Percentiles rank a stretch among this genome's conserved stretches.
Evolutionary conservation across 2,797 vertebrate genomes (phyloP).

Genomic region (Luscinia luscinia): DNA sequence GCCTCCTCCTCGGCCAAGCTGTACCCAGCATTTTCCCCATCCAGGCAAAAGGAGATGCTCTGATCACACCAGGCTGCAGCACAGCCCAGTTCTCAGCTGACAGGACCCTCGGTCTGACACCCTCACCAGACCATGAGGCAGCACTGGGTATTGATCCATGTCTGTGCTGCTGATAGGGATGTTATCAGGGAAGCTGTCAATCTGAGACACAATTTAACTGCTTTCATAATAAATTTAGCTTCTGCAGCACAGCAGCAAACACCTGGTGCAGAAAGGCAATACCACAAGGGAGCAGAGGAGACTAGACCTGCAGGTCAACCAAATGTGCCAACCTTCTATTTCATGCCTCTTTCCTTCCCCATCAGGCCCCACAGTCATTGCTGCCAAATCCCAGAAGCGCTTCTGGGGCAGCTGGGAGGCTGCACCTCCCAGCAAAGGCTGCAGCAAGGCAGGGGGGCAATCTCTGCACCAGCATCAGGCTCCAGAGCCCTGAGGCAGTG

Average conservation of each 20-base stretch:
- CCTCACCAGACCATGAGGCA: neutral
- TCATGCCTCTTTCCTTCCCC: neutral
- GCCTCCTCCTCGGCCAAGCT: neutral
- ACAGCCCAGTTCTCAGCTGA: neutral
- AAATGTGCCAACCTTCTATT: neutral
- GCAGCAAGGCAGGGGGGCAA: neutral
- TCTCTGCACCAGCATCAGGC: neutral
- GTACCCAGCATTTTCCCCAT: neutral
- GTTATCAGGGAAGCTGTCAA: neutral
- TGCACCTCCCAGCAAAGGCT: neutral
- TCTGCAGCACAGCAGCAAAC: neutral
- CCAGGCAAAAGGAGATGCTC: neutral
- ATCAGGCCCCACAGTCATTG: accelerated
- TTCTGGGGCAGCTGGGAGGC: neutral
- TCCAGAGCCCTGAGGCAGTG: neutral
- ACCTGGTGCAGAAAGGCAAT: neutral
- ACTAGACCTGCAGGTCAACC: neutral
- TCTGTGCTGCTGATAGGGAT: neutral
- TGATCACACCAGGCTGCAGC: neutral
- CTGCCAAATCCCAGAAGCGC: neutral
- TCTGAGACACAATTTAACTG: neutral
- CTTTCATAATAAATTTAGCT: neutral
- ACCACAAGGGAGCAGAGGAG: neutral
- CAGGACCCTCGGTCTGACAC: neutral
- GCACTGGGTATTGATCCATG: neutral